A percentile compares a stretch with the other conserved stretches of the same genome.
Conservation (phyloP, 1,140 invertebrate genomes). For the Grapholita molesta region DNA sequence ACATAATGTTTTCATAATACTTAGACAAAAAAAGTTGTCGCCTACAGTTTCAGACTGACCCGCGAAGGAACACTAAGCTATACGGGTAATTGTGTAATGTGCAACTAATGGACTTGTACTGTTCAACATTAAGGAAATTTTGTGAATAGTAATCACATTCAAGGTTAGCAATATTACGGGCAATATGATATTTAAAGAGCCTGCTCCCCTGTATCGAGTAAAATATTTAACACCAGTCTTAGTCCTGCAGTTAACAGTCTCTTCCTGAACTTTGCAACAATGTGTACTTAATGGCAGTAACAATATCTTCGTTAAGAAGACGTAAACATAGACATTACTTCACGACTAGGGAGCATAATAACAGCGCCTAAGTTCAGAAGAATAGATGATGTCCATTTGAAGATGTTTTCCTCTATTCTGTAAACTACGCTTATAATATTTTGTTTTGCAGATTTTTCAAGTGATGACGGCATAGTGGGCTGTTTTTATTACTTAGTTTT, state of each 20-base stretch:
- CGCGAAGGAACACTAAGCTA: too few species aligned
- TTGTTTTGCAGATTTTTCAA: not conserved
- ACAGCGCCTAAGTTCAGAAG: not conserved
- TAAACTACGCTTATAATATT: not conserved
- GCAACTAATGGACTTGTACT: too few species aligned
- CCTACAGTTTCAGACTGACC: too few species aligned
- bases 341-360: not conserved
- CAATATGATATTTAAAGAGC: not conserved
- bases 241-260: not conserved
- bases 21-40: too few species aligned
- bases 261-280: not conserved
- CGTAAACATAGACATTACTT: not conserved
- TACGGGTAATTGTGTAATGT: too few species aligned
- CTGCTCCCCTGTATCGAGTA: not conserved
- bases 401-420: not conserved
- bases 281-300: not conserved
- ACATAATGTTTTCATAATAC: too few species aligned
- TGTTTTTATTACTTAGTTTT: not conserved
- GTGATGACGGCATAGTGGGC: not conserved
- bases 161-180: not conserved
- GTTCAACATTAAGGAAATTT: too few species aligned
- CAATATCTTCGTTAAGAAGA: slow-evolving; percentile 1
- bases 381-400: not conserved
- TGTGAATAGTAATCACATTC: too few species aligned
- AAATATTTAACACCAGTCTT: not conserved